phyloP scores from a whole-genome alignment of 2,113 vertebrate genomes.

The Ptychochromis oligacanthus region DNA sequence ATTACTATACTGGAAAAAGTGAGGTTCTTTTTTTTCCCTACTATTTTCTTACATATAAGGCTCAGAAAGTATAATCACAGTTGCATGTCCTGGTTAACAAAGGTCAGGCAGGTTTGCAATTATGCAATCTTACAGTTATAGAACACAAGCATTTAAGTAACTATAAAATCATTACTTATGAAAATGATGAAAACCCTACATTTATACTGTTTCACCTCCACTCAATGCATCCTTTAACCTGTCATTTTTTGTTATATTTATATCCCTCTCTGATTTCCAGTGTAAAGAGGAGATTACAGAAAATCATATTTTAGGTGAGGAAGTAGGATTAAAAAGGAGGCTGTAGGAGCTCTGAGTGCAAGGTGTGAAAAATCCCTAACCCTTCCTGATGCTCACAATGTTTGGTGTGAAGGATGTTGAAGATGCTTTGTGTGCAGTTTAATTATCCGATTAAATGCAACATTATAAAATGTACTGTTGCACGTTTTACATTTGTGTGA shows the following conservation, averaged over 20 bases:
- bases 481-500: neutral
- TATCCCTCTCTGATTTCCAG: neutral
- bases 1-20: neutral
- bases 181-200: too few species aligned
- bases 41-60: too few species aligned
- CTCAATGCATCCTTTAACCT: neutral
- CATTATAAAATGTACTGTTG: conserved; percentile 7
- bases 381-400: neutral
- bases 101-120: neutral
- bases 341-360: neutral
- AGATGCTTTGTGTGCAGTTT: neutral
- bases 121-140: too few species aligned
- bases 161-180: neutral
- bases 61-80: neutral
- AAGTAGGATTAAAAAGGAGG: conserved; percentile 17
- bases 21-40: too few species aligned
- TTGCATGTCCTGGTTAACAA: neutral
- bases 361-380: neutral
- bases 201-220: neutral
- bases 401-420: neutral
- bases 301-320: conserved; percentile 22
- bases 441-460: neutral
- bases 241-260: neutral
- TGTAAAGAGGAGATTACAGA: conserved; percentile 8
- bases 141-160: neutral